These are phyloP conservation scores for Calephelis perditalis DNA, from an alignment of 2,888 invertebrate species.

Conservation along the genomic window DNA sequence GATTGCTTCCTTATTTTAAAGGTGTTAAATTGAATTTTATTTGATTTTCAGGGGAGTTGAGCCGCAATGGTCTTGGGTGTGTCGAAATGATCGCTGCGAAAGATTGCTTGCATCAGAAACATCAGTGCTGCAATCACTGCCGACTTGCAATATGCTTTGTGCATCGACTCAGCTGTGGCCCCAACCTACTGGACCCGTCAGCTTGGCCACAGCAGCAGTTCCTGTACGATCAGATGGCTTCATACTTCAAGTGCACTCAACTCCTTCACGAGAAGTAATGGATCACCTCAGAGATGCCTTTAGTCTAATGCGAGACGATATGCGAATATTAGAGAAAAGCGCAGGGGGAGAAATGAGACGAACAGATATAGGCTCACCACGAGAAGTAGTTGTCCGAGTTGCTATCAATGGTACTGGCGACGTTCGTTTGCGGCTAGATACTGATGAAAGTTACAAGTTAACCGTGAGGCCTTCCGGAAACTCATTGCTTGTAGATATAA, in stretches of 20 bases:
- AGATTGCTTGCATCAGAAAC: conserved; percentile 64
- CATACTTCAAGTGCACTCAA: conserved; percentile 55
- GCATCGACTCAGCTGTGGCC: conserved; percentile 88
- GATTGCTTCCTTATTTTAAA: no score
- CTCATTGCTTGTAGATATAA: conserved; percentile 78
- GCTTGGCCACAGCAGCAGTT: conserved; percentile 81
- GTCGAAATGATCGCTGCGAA: conserved; percentile 84
- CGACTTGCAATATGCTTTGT: conserved; percentile 88
- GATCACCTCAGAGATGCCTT: conserved; percentile 71
- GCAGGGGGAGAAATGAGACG: conserved; percentile 43
- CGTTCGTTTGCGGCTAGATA: conserved; percentile 79
- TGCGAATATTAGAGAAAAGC: conserved; percentile 63
- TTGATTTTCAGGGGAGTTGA: conserved; percentile 60
- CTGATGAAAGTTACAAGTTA: conserved; percentile 87
- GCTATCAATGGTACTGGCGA: conserved; percentile 73
- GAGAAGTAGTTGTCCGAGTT: conserved; percentile 70
- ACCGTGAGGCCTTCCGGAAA: conserved; percentile 69
- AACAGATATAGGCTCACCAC: conserved; percentile 49
- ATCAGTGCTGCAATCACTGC: conserved; percentile 76
- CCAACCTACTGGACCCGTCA: conserved; percentile 84
- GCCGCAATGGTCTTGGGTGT: conserved; percentile 87
- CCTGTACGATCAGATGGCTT: conserved; percentile 77
- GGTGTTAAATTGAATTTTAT: conserved; percentile 1
- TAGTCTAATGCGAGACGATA: conserved; percentile 67
- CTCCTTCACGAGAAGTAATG: conserved; percentile 54